phyloP scores from a whole-genome alignment of 2,113 vertebrate genomes.

The Aix galericulata region DNA sequence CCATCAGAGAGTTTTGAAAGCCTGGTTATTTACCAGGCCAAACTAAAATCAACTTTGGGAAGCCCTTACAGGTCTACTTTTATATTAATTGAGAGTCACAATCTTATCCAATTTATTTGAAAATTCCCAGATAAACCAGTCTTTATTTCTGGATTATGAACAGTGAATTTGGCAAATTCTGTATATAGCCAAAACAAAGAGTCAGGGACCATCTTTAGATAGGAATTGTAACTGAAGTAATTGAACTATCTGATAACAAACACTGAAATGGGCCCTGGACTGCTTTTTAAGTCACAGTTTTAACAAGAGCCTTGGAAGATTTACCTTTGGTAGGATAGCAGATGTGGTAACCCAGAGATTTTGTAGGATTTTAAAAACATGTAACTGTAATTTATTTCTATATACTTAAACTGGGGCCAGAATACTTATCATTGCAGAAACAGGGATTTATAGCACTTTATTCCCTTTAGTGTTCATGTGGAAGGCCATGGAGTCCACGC shows the following conservation, averaged over 20 bases:
- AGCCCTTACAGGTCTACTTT: background rate
- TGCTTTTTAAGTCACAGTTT: conserved; percentile 8
- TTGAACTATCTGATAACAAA: conserved; percentile 22
- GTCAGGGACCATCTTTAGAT: background rate
- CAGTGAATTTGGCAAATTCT: background rate
- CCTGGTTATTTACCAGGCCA: background rate
- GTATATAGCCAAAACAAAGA: background rate
- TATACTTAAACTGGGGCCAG: background rate
- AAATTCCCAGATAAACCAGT: background rate
- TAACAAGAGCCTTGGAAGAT: conserved; percentile 4
- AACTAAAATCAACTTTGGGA: background rate
- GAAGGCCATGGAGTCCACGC: background rate
- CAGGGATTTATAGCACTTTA: conserved; percentile 32
- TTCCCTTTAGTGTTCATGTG: conserved; percentile 21
- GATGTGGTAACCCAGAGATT: conserved; percentile 6
- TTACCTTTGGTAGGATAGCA: conserved; percentile 31
- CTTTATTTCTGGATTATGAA: background rate
- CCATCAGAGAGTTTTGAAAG: background rate
- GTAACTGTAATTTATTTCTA: conserved; percentile 24
- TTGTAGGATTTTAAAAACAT: background rate
- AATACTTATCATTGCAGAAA: background rate
- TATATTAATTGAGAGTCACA: background rate
- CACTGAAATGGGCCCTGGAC: background rate
- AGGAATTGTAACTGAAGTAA: background rate
- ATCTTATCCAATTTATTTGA: background rate